Evolutionary conservation across 1,140 invertebrate genomes (phyloP).

Genomic region (Drosophila erecta): DNA sequence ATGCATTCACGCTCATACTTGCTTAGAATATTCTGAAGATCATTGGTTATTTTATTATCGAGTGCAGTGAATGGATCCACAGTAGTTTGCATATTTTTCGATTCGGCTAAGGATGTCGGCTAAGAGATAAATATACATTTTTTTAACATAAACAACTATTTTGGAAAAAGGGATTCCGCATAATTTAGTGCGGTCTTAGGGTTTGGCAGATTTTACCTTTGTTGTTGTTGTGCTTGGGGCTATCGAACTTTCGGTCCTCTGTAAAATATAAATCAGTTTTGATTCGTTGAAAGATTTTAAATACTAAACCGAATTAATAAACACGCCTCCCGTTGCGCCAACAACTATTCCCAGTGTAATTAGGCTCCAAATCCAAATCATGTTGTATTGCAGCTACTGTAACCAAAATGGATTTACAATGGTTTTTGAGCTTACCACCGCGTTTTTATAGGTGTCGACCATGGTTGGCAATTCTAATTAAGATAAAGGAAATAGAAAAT

Average conservation of each 20-base stretch:
- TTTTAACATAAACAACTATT: no score
- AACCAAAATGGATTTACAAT: neutral
- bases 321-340: neutral
- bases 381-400: neutral
- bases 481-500: constrained; percentile 4
- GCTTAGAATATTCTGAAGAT: neutral
- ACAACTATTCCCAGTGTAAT: neutral
- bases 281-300: neutral
- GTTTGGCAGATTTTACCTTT: neutral
- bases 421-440: neutral
- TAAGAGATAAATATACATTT: no score
- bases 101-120: no score
- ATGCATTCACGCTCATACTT: neutral
- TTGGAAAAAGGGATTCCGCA: neutral
- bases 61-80: neutral
- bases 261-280: neutral
- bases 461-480: neutral
- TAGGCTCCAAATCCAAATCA: neutral
- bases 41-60: neutral
- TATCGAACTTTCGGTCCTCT: neutral
- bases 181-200: neutral
- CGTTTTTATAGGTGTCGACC: neutral
- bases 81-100: neutral
- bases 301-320: neutral
- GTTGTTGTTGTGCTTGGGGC: neutral